These are phyloP conservation scores for Myotis vivesi DNA, from an alignment of 2,797 vertebrate species.

Conservation along the genomic window DNA sequence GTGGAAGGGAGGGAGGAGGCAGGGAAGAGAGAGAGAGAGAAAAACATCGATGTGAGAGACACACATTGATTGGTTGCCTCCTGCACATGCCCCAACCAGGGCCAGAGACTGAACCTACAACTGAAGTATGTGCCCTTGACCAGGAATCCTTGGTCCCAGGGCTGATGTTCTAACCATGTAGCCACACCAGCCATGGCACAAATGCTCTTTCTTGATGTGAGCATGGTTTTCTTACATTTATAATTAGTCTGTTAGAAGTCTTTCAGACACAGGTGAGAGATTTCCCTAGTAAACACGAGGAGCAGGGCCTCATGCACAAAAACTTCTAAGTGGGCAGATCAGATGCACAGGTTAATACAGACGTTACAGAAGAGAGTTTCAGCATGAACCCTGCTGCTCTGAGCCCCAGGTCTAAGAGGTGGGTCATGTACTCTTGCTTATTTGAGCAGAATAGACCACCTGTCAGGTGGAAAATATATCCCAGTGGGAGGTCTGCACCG, in stretches of 20 bases:
- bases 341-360: not conserved
- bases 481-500: not conserved
- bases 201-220: not conserved
- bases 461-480: not conserved
- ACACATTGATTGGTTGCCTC: too few relatives aligned
- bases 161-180: too few relatives aligned
- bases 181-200: not conserved
- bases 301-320: not conserved
- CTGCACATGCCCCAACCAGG: too few relatives aligned
- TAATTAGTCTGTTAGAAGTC: not conserved
- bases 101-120: too few relatives aligned
- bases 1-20: too few relatives aligned
- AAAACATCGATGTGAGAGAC: too few relatives aligned
- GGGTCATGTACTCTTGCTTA: not conserved
- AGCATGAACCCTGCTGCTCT: not conserved
- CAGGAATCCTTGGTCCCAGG: too few relatives aligned
- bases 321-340: not conserved
- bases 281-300: not conserved
- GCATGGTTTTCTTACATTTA: conserved; percentile 11
- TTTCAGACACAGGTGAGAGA: not conserved
- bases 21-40: too few relatives aligned
- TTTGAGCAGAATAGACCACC: not conserved
- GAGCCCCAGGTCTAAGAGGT: not conserved
- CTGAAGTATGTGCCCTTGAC: too few relatives aligned
- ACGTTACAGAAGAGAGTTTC: not conserved